phyloP scores from a whole-genome alignment of 2,797 vertebrate genomes.

The Chaetophractus vellerosus region DNA sequence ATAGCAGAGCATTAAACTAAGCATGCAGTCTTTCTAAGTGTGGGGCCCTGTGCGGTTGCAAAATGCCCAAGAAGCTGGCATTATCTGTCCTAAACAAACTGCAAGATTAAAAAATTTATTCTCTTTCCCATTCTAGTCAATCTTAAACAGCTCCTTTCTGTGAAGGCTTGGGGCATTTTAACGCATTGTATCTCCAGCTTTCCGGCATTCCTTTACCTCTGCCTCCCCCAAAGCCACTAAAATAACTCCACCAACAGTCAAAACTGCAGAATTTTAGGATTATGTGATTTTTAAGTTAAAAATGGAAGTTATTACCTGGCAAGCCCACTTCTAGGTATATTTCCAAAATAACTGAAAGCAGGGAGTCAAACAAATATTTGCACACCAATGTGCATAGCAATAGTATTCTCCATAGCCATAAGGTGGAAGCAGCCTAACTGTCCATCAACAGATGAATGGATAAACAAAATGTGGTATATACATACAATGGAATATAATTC shows the following conservation, averaged over 20 bases:
- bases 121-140: neutral
- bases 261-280: neutral
- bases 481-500: too few relatives aligned
- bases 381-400: too few relatives aligned
- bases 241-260: neutral
- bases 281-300: neutral
- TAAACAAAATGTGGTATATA: too few relatives aligned
- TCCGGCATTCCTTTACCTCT: neutral
- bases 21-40: rapidly evolving
- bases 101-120: neutral
- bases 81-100: neutral
- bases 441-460: too few relatives aligned
- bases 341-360: too few relatives aligned
- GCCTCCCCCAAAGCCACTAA: neutral
- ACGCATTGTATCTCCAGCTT: neutral
- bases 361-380: too few relatives aligned
- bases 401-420: too few relatives aligned
- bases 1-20: neutral
- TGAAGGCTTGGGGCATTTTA: neutral
- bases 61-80: rapidly evolving
- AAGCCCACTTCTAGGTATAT: too few relatives aligned
- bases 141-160: neutral
- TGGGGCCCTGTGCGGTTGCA: neutral
- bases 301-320: neutral
- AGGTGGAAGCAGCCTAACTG: too few relatives aligned